Percentiles rank a stretch among this genome's conserved stretches.
These are phyloP conservation scores for Dendrophyllia cribrosa DNA, from an alignment of 64 coral and sea anemone species.

Conservation along the genomic window DNA sequence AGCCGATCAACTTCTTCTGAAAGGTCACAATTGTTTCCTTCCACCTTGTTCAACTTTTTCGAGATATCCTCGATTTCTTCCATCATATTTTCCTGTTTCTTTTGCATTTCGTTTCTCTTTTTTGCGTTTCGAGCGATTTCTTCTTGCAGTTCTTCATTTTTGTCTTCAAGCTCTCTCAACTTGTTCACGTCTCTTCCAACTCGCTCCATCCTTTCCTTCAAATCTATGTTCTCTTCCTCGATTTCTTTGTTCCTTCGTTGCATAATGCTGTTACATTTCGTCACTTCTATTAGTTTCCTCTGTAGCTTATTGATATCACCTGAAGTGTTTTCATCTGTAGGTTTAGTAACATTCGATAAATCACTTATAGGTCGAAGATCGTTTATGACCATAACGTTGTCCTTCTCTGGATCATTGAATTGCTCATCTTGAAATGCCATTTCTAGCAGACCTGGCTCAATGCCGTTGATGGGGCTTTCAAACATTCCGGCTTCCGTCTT, in stretches of 20 bases:
- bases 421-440: background rate
- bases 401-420: background rate
- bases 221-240: constrained; percentile 52
- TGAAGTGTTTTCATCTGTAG: background rate
- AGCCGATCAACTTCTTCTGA: constrained; percentile 42
- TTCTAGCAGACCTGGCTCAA: background rate
- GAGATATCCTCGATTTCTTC: constrained; percentile 65
- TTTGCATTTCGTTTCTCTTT: constrained; percentile 59
- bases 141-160: constrained; percentile 70
- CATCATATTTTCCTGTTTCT: constrained; percentile 48
- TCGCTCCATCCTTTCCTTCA: constrained; percentile 54
- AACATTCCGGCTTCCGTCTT: constrained; percentile 7
- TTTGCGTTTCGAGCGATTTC: constrained; percentile 48
- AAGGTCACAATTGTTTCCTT: constrained; percentile 46
- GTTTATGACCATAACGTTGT: constrained; percentile 2
- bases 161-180: constrained; percentile 62
- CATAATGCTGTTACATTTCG: constrained; percentile 29
- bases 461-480: background rate
- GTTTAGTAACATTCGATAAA: background rate
- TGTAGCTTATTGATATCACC: background rate
- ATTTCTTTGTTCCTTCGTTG: constrained; percentile 54
- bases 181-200: constrained; percentile 54
- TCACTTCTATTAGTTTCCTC: background rate
- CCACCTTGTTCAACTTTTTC: constrained; percentile 45
- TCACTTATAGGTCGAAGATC: background rate